Base-by-base conservation (phyloP, 2,888 invertebrate species). In the Coleophora deauratella region DNA sequence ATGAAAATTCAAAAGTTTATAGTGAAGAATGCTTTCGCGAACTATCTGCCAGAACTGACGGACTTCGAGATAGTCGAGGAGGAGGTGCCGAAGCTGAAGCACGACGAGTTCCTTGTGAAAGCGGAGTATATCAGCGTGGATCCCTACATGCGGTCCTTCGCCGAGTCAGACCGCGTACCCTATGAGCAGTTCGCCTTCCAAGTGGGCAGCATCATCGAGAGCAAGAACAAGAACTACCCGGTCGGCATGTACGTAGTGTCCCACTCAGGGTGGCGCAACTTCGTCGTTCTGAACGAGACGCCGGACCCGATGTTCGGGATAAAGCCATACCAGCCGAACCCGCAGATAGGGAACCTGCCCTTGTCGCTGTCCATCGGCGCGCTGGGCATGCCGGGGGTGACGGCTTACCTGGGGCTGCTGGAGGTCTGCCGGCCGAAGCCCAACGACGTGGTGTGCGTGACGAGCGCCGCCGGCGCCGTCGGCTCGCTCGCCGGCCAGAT, bases 401-500 rank as follows among this genome's bases (percentile, higher is more conserved):
- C 66, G 6, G 66, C 63, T n/a, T 68, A 65, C 51, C 52, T 59
- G 21, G 57, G 58, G 0, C 38, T 67, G 10, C 50, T 88, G 41
- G 89, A 91, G 50, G 63, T 91, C 37, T 91, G 91, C 57, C 68
- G 88, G 40, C 91, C 91, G 9, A 88, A 89, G 62, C 54, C 78
- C 3, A 90, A 90, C 0, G 91, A 92, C 54, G 87, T 88, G 1
- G 84, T 92, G 1, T 88, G 91, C 12, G 87, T 92, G 10, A 89
- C 87, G 28, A 88, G 89, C 15, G 92, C 91, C 9, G 91, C 90
- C 2, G 92, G 92, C 12, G 91, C 91, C 13, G 91, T 92, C 13
- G 92, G 92, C 33, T 89, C 87, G 54, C 72, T 89, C 37, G 91
- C 90, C 2, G 91, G 91, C 9, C 92, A 92, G 71, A 90, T 93